These are phyloP conservation scores for Oryzias woworae DNA, from an alignment of 2,113 vertebrate species.

Conservation along the genomic window DNA sequence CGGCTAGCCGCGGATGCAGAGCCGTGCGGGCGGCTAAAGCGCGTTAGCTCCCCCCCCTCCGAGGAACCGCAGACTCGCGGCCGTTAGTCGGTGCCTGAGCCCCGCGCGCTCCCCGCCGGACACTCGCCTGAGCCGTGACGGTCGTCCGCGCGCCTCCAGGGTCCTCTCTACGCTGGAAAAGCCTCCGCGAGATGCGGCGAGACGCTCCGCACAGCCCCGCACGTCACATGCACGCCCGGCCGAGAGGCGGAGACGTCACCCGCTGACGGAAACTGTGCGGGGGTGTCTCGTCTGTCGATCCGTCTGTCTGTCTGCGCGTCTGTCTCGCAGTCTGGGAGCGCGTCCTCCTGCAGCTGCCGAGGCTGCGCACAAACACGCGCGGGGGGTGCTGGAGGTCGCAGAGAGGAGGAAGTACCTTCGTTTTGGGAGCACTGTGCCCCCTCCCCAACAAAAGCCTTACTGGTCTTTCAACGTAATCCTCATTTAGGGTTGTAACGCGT, in stretches of 20 bases:
- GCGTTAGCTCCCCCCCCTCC: constrained; percentile 33
- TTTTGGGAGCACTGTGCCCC: too few relatives aligned
- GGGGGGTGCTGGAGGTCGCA: not conserved
- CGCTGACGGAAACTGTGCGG: constrained; percentile 77
- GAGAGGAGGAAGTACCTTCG: too few relatives aligned
- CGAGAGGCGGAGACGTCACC: constrained; percentile 74
- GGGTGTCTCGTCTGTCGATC: constrained; percentile 67
- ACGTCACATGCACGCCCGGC: constrained; percentile 74
- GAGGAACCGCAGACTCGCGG: constrained; percentile 4
- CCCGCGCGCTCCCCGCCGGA: not conserved
- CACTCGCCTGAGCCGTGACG: constrained; percentile 57
- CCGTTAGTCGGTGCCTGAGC: not conserved
- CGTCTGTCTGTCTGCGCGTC: constrained; percentile 40
- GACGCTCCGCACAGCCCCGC: constrained; percentile 69
- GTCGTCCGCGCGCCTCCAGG: constrained; percentile 46
- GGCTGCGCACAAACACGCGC: too few relatives aligned
- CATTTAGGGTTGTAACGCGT: too few relatives aligned
- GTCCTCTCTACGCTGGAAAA: constrained; percentile 65
- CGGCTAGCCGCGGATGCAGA: constrained; percentile 33
- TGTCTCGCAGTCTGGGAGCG: constrained; percentile 40
- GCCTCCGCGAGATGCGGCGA: constrained; percentile 74
- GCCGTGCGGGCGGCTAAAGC: constrained; percentile 39
- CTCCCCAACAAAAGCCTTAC: too few relatives aligned
- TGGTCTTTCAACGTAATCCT: too few relatives aligned
- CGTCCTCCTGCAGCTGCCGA: constrained; percentile 1